Evolutionary conservation across 2,797 vertebrate species (phyloP), one percentile per base, ranked within the genome.

Genomic region (Karalla daura): DNA sequence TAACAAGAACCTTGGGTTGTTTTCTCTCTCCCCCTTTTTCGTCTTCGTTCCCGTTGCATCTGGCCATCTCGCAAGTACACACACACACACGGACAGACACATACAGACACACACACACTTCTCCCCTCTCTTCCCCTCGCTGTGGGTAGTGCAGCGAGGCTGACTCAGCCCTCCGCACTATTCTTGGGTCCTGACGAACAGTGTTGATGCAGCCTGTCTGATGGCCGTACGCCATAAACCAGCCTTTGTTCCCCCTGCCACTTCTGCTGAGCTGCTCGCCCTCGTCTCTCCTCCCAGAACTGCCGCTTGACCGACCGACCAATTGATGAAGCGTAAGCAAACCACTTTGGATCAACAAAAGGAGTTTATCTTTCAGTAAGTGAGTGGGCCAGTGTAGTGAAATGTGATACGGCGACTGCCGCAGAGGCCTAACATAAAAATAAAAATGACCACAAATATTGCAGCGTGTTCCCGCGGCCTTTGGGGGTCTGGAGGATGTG

Each of bases 151-250:
- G 79, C 83, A 76, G 80, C 80, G 28, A 87, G 91, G 90, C 91
- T 92, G 91, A 92, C 76, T 92, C 91, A 91, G 91, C 91, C 91
- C 89, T 91, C 83, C 8, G 18, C 83, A 77, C 89, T 92, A 92
- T 91, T 91, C 89, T 77, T 74, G 89, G 88, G 84, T 64, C 84
- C 81, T 86, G 88, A 91, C 85, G 75, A 86, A 81, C 80, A 71
- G 84, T 91, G 91, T 90, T 91, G 89, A 90, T 88, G 80, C 74
- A 88, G 88, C 83, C 86, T 75, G 89, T 89, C 86, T 84, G 83
- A 88, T 87, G 87, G 87, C 87, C 80, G 32, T 78, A 73, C 62
- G 80, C 85, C 85, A 86, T 87, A 74, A 88, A 82, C 81, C 84
- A 58, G 83, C 53, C 87, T 90, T 91, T 91, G 84, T 90, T 90